phyloP scores from a whole-genome alignment of 2,888 invertebrate species.

The Atherix ibis region DNA sequence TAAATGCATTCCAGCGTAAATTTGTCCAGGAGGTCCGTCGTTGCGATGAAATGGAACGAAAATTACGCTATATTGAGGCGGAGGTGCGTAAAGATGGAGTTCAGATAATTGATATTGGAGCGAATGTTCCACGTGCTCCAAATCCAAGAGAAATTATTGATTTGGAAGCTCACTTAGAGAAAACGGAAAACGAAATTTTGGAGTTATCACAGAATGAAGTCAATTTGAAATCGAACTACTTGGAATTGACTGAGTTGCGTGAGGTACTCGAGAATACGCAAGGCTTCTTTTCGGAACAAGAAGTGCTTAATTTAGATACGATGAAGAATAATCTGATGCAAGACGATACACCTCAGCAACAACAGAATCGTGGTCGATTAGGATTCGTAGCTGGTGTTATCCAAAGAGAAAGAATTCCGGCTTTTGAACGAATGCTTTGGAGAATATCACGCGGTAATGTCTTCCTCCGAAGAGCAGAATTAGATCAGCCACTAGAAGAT shows the following conservation, averaged over 20 bases:
- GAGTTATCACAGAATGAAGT: constrained; percentile 88
- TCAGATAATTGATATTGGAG: constrained; percentile 45
- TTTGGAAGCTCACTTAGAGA: constrained; percentile 74
- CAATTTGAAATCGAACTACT: constrained; percentile 76
- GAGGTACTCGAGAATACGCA: constrained; percentile 88
- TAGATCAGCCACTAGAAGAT: constrained; percentile 57
- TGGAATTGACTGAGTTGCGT: constrained; percentile 79
- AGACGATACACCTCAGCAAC: constrained; percentile 31
- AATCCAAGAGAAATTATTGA: constrained; percentile 67
- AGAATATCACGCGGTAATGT: constrained; percentile 76
- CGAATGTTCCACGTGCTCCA: constrained; percentile 48
- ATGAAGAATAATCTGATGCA: constrained; percentile 56
- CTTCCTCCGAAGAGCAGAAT: constrained; percentile 62
- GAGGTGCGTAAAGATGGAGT: constrained; percentile 64
- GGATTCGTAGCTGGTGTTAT: constrained; percentile 78
- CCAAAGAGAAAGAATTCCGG: constrained; percentile 60
- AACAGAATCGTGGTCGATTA: constrained; percentile 27
- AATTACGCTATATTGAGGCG: constrained; percentile 59
- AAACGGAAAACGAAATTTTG: constrained; percentile 86
- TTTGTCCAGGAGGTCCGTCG: constrained; percentile 70
- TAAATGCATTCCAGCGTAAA: constrained; percentile 69
- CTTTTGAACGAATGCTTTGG: constrained; percentile 79
- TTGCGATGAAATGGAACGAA: constrained; percentile 74
- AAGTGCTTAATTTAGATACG: constrained; percentile 23
- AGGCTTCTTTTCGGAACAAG: constrained; percentile 26